These are phyloP conservation scores for Malurus splendens DNA, from an alignment of 2,797 vertebrate genomes.

Conservation along the genomic window DNA sequence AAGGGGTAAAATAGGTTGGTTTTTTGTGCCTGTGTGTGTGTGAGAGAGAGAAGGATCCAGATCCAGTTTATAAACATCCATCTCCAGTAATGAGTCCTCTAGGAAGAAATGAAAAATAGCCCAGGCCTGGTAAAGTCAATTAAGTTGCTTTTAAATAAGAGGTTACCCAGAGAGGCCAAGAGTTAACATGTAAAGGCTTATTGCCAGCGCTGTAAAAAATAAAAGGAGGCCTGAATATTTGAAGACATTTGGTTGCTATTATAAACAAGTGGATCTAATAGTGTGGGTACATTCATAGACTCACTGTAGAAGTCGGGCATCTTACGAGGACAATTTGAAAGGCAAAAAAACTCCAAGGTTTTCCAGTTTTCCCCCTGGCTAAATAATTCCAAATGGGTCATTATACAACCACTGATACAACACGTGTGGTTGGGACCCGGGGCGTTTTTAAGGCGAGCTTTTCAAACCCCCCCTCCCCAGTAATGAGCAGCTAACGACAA, in stretches of 20 bases:
- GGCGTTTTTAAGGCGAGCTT: constrained; percentile 29
- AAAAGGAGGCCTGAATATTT: constrained; percentile 46
- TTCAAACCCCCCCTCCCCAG: constrained; percentile 31
- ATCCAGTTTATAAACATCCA: constrained; percentile 39
- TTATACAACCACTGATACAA: constrained; percentile 46
- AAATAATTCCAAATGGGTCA: constrained; percentile 69
- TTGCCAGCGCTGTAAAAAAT: constrained; percentile 45
- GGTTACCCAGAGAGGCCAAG: constrained; percentile 53
- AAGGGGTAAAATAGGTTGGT: not conserved
- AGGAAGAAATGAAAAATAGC: constrained; percentile 52
- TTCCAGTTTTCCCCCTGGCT: not conserved
- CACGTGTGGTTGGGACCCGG: constrained; percentile 21
- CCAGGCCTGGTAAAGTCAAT: constrained; percentile 55
- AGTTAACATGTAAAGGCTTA: constrained; percentile 50
- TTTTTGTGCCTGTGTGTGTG: not conserved
- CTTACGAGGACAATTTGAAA: constrained; percentile 51
- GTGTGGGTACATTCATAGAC: constrained; percentile 55
- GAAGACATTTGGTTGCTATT: constrained; percentile 72
- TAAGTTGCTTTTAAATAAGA: constrained; percentile 57
- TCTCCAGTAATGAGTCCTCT: constrained; percentile 43
- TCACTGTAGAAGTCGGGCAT: constrained; percentile 50
- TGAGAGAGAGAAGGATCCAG: not conserved
- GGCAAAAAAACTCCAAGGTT: constrained; percentile 39
- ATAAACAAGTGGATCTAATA: constrained; percentile 65
- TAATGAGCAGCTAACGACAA: constrained; percentile 52